Evolutionary conservation across 30 jellyfish, hydroid and myxozoan genomes (phyloP).

Genomic region (Pseudorhiza aurosa): DNA sequence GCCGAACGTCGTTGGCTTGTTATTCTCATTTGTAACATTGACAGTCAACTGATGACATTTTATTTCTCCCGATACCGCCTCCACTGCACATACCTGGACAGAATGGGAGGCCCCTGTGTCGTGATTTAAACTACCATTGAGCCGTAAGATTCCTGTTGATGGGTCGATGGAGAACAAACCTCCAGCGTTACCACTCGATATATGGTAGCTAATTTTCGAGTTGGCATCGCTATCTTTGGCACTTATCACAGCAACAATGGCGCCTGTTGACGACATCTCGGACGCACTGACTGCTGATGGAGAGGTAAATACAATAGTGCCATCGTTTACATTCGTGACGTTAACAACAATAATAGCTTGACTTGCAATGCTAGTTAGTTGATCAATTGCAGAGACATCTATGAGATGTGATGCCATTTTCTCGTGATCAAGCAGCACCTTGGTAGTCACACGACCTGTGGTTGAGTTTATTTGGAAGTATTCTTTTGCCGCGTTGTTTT

Average conservation of each 20-base stretch:
- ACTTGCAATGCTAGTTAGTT: constrained; percentile 64
- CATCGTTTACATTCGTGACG: constrained; percentile 77
- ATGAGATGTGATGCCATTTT: constrained; percentile 40
- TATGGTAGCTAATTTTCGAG: constrained; percentile 24
- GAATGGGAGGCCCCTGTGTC: constrained; percentile 27
- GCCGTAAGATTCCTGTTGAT: constrained; percentile 69
- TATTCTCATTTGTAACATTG: constrained; percentile 62
- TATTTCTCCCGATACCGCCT: constrained; percentile 3
- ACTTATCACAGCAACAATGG: constrained; percentile 53
- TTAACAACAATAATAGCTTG: constrained; percentile 41
- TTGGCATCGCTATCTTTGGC: constrained; percentile 74
- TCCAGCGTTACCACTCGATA: constrained; percentile 53
- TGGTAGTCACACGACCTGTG: constrained; percentile 72
- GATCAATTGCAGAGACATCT: constrained; percentile 71
- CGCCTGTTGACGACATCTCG: constrained; percentile 66
- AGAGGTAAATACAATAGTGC: constrained; percentile 37
- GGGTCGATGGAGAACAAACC: constrained; percentile 78
- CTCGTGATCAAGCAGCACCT: constrained; percentile 66
- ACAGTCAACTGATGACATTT: constrained; percentile 53
- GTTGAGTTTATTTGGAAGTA: constrained; percentile 60
- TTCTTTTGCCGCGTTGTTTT: constrained; percentile 35
- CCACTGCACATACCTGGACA: constrained; percentile 70
- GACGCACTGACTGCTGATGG: constrained; percentile 58
- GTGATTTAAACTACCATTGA: constrained; percentile 44
- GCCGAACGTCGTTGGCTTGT: constrained; percentile 71